Evolutionary conservation across 2,113 vertebrate genomes (phyloP).

Genomic region (Anseranas semipalmata): DNA sequence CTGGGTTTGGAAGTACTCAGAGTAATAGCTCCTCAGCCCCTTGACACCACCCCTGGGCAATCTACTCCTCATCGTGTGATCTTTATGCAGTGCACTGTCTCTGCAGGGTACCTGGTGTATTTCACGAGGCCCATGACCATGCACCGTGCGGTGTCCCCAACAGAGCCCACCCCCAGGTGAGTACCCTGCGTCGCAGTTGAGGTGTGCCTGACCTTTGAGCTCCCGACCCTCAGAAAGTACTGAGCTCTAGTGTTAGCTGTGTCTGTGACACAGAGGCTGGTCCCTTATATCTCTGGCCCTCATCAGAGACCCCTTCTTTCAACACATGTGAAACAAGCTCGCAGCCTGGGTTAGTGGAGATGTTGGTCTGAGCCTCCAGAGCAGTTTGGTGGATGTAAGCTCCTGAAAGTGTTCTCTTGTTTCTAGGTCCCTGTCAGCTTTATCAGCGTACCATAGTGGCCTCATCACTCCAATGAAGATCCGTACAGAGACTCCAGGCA

Average conservation of each 20-base stretch:
- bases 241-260: neutral
- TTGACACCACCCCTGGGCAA: neutral
- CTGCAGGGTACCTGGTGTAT: conserved; percentile 91
- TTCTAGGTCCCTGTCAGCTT: conserved; percentile 90
- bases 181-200: fast-evolving
- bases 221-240: neutral
- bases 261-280: fast-evolving
- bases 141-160: conserved; percentile 89
- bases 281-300: fast-evolving
- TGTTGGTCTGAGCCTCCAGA: neutral
- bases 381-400: neutral
- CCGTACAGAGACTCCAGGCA: conserved; percentile 90
- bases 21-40: neutral
- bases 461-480: conserved; percentile 97
- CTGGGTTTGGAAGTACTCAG: neutral
- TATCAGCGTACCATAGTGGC: conserved; percentile 95
- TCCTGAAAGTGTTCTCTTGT: neutral
- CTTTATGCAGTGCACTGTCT: neutral
- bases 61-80: fast-evolving
- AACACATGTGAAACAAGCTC: neutral
- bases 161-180: conserved; percentile 95
- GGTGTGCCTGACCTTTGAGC: neutral
- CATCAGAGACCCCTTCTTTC: neutral
- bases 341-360: neutral
- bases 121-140: conserved; percentile 96